These are phyloP conservation scores for Athalia circularis DNA, from an alignment of 2,888 invertebrate species.

Conservation along the genomic window DNA sequence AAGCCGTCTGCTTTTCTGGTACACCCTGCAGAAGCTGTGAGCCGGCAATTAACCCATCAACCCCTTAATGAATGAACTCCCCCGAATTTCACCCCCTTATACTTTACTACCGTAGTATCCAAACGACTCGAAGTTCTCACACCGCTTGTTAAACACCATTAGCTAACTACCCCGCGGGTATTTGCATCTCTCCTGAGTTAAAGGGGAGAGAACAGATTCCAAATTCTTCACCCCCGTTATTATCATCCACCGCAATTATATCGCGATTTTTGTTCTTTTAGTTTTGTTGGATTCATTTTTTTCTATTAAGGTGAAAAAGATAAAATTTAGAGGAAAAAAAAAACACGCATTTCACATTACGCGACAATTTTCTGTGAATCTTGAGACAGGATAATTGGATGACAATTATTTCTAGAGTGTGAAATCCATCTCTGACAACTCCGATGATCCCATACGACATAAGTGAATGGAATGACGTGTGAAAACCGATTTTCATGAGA, in stretches of 20 bases:
- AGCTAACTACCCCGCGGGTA: conserved; percentile 73
- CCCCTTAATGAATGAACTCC: conserved; percentile 72
- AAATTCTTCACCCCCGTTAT: background rate
- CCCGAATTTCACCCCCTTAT: conserved; percentile 8
- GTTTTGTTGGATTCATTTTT: no score
- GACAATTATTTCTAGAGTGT: no score
- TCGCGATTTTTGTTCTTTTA: no score
- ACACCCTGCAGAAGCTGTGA: conserved; percentile 65
- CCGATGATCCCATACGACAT: no score
- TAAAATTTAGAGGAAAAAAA: no score
- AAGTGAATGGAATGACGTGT: no score
- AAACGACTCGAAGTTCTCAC: conserved; percentile 36
- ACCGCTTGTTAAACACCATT: conserved; percentile 65
- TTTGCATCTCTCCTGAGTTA: conserved; percentile 69
- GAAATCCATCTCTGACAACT: no score
- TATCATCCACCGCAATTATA: background rate
- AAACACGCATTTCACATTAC: no score
- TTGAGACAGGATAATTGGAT: no score
- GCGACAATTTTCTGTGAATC: no score
- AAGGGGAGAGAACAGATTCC: conserved; percentile 68
- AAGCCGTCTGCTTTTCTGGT: conserved; percentile 28
- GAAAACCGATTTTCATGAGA: background rate
- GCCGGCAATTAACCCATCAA: conserved; percentile 73
- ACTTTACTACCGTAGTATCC: conserved; percentile 20
- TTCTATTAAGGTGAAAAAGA: no score